A percentile compares a stretch with the other conserved stretches of the same genome.
Conservation (phyloP, 2,797 vertebrate genomes). For the Macroramphosus scolopax region DNA sequence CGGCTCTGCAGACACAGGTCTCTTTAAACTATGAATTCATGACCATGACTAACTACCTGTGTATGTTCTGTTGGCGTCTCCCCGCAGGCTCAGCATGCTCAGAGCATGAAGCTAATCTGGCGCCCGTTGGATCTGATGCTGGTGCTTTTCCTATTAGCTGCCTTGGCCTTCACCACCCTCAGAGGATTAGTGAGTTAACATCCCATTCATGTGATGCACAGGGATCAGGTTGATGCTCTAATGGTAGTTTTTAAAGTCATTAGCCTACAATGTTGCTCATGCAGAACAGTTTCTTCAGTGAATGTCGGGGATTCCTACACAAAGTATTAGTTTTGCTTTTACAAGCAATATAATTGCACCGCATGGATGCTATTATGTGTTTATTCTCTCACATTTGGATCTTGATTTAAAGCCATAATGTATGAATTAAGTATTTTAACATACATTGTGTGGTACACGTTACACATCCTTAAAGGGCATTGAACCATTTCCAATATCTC, state of each 20-base stretch:
- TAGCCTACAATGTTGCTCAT: background rate
- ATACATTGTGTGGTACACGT: background rate
- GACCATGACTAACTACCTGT: conserved; percentile 5
- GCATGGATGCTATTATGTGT: background rate
- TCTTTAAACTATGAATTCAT: background rate
- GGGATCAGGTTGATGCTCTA: background rate
- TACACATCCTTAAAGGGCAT: background rate
- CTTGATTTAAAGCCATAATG: background rate
- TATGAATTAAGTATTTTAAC: background rate
- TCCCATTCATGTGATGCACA: background rate
- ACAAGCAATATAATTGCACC: conserved; percentile 20
- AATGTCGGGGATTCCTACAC: too few species aligned
- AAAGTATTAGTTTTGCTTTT: conserved; percentile 1
- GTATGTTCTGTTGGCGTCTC: conserved; percentile 5
- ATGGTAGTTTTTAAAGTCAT: conserved; percentile 1
- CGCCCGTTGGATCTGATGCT: conserved; percentile 81
- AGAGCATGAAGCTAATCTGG: conserved; percentile 79
- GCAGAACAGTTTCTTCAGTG: background rate
- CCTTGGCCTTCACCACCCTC: conserved; percentile 82
- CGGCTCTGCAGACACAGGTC: background rate
- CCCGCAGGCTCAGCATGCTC: conserved; percentile 78
- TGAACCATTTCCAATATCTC: conserved; percentile 1
- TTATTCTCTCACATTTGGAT: conserved; percentile 1
- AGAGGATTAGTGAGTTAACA: conserved; percentile 83
- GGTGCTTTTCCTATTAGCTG: conserved; percentile 73